Conservation (phyloP, 2,888 invertebrate species). For the Cartodere bifasciata region DNA sequence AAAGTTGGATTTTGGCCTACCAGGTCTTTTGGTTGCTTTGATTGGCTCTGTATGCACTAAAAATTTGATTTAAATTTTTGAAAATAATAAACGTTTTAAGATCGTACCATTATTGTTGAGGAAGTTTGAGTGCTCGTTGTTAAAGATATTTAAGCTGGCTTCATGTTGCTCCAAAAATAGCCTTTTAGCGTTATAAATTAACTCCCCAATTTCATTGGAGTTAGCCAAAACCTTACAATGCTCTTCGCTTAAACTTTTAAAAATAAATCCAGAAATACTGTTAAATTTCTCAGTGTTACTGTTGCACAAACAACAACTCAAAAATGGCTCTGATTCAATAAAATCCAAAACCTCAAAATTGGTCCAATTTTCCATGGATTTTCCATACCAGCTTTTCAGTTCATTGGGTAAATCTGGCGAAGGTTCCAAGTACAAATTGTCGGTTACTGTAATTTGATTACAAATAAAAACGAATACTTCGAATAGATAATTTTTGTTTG, state of each 20-base stretch:
- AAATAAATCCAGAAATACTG: conserved; percentile 17
- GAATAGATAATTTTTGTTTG: too few species aligned
- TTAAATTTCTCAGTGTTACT: conserved; percentile 10
- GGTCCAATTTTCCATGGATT: conserved; percentile 15
- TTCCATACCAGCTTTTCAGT: conserved; percentile 13
- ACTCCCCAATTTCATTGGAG: conserved; percentile 12
- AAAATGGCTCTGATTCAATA: conserved; percentile 9
- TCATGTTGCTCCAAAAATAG: conserved; percentile 9
- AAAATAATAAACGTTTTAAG: too few species aligned
- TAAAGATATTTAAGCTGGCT: too few species aligned
- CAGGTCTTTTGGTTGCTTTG: conserved; percentile 9
- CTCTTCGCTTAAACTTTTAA: conserved; percentile 13
- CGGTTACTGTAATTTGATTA: too few species aligned
- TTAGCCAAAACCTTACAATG: conserved; percentile 13
- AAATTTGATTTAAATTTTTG: too few species aligned
- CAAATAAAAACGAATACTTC: too few species aligned
- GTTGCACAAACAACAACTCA: conserved; percentile 6
- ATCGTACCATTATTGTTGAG: too few species aligned
- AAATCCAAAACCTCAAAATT: conserved; percentile 14
- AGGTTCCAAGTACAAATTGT: too few species aligned
- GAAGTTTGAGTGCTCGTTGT: too few species aligned
- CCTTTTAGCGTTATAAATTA: conserved; percentile 15
- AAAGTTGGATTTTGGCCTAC: conserved; percentile 9
- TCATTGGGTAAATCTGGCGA: too few species aligned
- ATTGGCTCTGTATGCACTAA: too few species aligned